Conservation (phyloP, 2,888 invertebrate species). For the Drosophila multiciliata region DNA sequence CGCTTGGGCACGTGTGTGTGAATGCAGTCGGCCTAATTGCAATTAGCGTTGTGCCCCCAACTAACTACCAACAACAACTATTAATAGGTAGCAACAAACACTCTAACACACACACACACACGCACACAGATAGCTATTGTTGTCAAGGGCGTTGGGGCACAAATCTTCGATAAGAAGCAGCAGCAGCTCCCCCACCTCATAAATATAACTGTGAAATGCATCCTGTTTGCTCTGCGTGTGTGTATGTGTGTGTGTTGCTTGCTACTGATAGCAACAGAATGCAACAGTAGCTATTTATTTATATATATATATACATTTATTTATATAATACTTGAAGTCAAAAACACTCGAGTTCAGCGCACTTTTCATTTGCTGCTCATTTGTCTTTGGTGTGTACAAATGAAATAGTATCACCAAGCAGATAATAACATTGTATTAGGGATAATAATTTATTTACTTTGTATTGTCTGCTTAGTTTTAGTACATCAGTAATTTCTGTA, state of each 20-base stretch:
- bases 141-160: constrained; percentile 46
- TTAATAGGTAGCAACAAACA: constrained; percentile 21
- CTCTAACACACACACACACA: not conserved
- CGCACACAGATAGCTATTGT: constrained; percentile 10
- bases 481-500: no score
- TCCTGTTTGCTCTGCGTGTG: constrained; percentile 28
- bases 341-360: constrained; percentile 10
- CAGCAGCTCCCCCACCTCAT: constrained; percentile 35
- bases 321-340: constrained; percentile 11
- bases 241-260: constrained; percentile 7
- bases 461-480: no score
- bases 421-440: no score
- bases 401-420: not conserved
- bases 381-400: not conserved
- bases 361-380: not conserved
- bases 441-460: no score
- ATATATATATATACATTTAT: not conserved
- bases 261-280: constrained; percentile 28
- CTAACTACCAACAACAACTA: constrained; percentile 12
- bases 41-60: constrained; percentile 40
- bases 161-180: constrained; percentile 44
- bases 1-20: constrained; percentile 39
- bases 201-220: constrained; percentile 37
- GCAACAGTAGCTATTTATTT: constrained; percentile 14
- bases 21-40: constrained; percentile 47